Conservation (phyloP, 1,140 invertebrate genomes). For the Stegodyphus dumicola region DNA sequence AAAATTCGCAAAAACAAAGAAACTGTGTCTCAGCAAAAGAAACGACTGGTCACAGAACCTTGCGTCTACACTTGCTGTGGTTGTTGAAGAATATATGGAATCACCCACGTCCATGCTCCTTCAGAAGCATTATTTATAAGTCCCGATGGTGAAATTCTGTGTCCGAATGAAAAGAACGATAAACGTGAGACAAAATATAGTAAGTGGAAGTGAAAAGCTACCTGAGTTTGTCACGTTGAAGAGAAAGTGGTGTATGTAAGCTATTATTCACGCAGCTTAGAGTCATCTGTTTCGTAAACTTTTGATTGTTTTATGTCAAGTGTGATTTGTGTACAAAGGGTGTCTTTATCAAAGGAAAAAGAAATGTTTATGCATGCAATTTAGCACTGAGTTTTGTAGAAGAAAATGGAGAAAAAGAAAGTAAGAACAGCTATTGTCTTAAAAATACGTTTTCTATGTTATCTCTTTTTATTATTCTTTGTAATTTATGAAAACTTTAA, state of each 20-base stretch:
- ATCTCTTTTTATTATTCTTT: too few relatives aligned
- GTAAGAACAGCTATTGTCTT: too few relatives aligned
- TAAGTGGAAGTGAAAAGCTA: neutral
- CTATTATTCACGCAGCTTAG: too few relatives aligned
- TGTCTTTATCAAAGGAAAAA: too few relatives aligned
- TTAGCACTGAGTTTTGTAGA: too few relatives aligned
- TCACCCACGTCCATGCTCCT: neutral
- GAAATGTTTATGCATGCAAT: too few relatives aligned
- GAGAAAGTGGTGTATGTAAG: neutral
- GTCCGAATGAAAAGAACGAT: neutral
- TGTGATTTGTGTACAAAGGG: too few relatives aligned
- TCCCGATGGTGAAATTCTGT: constrained; percentile 25
- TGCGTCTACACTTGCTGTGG: constrained; percentile 33
- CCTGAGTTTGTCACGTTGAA: neutral
- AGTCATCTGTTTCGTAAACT: too few relatives aligned
- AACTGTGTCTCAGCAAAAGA: neutral
- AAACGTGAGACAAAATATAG: constrained; percentile 11
- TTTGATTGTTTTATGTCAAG: too few relatives aligned
- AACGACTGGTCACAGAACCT: constrained; percentile 25
- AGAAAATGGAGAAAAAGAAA: too few relatives aligned
- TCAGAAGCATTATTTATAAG: constrained; percentile 18
- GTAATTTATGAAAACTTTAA: too few relatives aligned
- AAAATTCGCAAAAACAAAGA: neutral
- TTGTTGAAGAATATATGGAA: constrained; percentile 11
- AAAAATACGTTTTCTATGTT: too few relatives aligned